Evolutionary conservation across 1,140 invertebrate species (phyloP).

Genomic region (Aradophagus sp.): DNA sequence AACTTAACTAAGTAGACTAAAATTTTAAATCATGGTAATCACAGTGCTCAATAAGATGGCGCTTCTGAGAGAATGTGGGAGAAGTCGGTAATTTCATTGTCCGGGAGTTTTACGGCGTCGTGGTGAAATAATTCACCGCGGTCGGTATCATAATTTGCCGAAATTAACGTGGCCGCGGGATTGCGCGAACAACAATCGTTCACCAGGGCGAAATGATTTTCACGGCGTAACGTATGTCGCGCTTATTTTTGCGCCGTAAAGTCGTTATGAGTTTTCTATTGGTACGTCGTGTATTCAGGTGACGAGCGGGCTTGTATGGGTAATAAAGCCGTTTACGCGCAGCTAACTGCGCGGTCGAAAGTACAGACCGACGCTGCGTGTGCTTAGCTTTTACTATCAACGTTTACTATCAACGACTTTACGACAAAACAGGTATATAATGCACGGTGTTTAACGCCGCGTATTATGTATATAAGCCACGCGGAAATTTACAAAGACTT

Average conservation of each 20-base stretch:
- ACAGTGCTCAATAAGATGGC: too few relatives aligned
- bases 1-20: too few relatives aligned
- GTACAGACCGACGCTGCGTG: constrained; percentile 57
- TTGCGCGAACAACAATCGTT: too few relatives aligned
- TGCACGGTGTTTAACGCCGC: constrained; percentile 38
- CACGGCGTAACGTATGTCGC: too few relatives aligned
- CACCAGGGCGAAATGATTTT: too few relatives aligned
- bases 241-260: constrained; percentile 7
- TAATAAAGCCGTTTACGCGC: constrained; percentile 73
- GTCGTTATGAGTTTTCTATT: constrained; percentile 71
- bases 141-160: constrained; percentile 9
- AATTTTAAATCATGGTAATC: too few relatives aligned
- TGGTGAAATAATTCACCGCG: not conserved
- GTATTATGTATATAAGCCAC: constrained; percentile 36
- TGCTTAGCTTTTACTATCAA: constrained; percentile 71
- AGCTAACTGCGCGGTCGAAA: constrained; percentile 65
- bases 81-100: constrained; percentile 14
- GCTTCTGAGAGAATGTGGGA: too few relatives aligned
- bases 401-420: constrained; percentile 72
- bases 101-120: constrained; percentile 10
- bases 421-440: constrained; percentile 66
- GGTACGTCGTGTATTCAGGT: constrained; percentile 69
- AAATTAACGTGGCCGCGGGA: constrained; percentile 6
- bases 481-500: too few relatives aligned
- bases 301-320: constrained; percentile 64